These are phyloP conservation scores for silkworm (Bombyx mori) DNA, from an alignment of 1,140 invertebrate genomes.

Conservation along the genomic window ASM3026992v2 NC_085120.1:10602001-10602500, in stretches of 20 bases:
- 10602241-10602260: too few species aligned
- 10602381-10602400: neutral
- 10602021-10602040: slow-evolving; percentile 30
- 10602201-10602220: too few species aligned
- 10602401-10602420: neutral
- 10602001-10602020: slow-evolving; percentile 24
- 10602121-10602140: slow-evolving; percentile 35
- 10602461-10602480: slow-evolving; percentile 15
- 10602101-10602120: slow-evolving; percentile 28
- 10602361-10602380: slow-evolving; percentile 1
- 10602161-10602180: slow-evolving; percentile 27
- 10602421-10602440: slow-evolving; percentile 18
- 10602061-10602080: slow-evolving; percentile 15
- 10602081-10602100: slow-evolving; percentile 23
- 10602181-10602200: slow-evolving; percentile 16
- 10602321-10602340: neutral
- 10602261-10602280: too few species aligned
- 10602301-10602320: slow-evolving; percentile 13
- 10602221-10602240: too few species aligned
- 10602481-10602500: slow-evolving; percentile 9
- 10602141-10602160: slow-evolving; percentile 20
- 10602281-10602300: slow-evolving; percentile 8
- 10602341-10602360: neutral
- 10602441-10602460: slow-evolving; percentile 19
- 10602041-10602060: slow-evolving; percentile 16